Base-by-base conservation (phyloP, 2,888 invertebrate genomes). In the Caenorhabditis sp. region DNA sequence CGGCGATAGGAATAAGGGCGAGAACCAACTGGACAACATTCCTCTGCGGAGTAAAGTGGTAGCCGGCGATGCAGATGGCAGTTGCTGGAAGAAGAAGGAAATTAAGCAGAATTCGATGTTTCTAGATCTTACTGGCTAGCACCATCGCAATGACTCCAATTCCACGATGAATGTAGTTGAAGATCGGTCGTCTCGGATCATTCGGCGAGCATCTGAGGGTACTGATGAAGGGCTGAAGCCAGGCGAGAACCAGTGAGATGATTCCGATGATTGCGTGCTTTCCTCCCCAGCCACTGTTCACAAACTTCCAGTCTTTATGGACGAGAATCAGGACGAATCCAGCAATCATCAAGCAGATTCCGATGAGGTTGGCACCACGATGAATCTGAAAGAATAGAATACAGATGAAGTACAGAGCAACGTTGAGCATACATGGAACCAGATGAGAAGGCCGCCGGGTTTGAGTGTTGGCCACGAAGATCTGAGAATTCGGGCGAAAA, bases 151-250 rank as follows among this genome's bases (percentile, higher is more conserved):
- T 26, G 0, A 84, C 66, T 56, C 84, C 84, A 46, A 84, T 82
- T 11, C 50, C 53, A 13, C 84, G 48, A 70, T 84, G 84, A 39
- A 80, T 59, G 76, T 81, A 82, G 46, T 84, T 84, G 79, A 84
- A 84, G 45, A 82, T 62, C n/a, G 80, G 82, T 8, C 84, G 65
- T 45, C 80, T 66, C 22, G 82, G 78, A 55, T 81, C 76, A 13
- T 79, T 70, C 8, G 84, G 83, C 4, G 76, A 73, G 56, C 84
- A 84, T 48, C 84, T 72, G 46, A 75, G 77, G 9, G 79, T 71
- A 46, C 81, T 78, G 62, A 83, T 78, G 53, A 84, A 80, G 8
- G 84, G 84, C 43, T 84, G 84, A 9, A 80, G 20, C 81, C 81
- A 84, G 4, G 79, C 83, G 30, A 84, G 73, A 27, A 80, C 62